Evolutionary conservation across 92 coral and sea anemone genomes (phyloP).

Genomic region (Meandrina meandrites): DNA sequence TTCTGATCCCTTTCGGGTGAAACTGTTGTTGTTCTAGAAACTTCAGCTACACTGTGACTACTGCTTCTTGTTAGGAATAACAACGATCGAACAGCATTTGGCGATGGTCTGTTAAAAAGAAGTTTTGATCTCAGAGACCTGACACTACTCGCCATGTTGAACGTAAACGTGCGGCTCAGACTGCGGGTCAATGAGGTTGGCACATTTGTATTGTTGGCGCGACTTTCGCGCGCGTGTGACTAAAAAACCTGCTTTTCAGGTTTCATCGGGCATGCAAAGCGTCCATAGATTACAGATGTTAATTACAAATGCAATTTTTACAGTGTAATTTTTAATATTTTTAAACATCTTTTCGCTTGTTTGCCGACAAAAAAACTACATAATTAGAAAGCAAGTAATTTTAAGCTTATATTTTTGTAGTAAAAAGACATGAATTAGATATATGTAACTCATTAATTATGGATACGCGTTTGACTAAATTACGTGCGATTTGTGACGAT

Average conservation of each 20-base stretch:
- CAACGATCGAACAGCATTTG: slow-evolving; percentile 8
- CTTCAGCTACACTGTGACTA: slow-evolving; percentile 30
- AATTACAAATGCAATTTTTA: too few species aligned
- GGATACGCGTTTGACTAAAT: not conserved
- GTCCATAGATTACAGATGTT: not conserved
- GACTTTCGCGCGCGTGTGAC: slow-evolving; percentile 4
- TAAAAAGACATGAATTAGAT: not conserved
- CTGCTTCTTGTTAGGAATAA: slow-evolving; percentile 8
- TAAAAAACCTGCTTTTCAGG: slow-evolving; percentile 8
- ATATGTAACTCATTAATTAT: not conserved
- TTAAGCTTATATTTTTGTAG: not conserved
- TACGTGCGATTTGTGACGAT: not conserved
- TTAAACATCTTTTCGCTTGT: not conserved
- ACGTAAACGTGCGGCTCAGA: not conserved
- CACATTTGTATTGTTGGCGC: slow-evolving; percentile 21
- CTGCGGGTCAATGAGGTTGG: not conserved
- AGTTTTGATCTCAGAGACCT: slow-evolving; percentile 20
- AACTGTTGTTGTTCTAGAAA: slow-evolving; percentile 11
- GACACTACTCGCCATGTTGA: slow-evolving; percentile 27
- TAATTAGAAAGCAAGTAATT: not conserved
- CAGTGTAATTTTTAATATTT: too few species aligned
- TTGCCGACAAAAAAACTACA: not conserved
- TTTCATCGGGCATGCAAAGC: not conserved
- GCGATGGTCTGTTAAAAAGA: slow-evolving; percentile 5
- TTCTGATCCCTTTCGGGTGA: not conserved